These are phyloP conservation scores for Epirrita christyi DNA, from an alignment of 2,888 invertebrate species.

Conservation along the genomic window DNA sequence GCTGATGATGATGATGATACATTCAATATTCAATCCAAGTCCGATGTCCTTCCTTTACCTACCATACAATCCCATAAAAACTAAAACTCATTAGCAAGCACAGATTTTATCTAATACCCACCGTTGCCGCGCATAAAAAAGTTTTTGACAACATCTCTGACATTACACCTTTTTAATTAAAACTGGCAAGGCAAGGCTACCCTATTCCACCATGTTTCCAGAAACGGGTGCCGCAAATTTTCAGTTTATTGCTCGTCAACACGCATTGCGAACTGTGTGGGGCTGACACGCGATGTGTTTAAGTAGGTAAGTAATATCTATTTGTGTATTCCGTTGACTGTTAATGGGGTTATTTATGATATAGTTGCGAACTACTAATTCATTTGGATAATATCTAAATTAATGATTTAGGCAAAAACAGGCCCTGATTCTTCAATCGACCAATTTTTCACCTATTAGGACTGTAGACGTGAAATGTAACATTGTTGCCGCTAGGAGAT, in stretches of 20 bases:
- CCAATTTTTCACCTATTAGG: too few species aligned
- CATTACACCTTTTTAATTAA: conserved; percentile 32
- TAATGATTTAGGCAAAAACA: too few species aligned
- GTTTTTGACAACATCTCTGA: conserved; percentile 27
- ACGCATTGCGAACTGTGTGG: conserved; percentile 6
- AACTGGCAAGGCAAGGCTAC: conserved; percentile 12
- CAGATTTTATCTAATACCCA: conserved; percentile 7
- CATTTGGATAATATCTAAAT: too few species aligned
- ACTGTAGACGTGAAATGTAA: too few species aligned
- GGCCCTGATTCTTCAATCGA: too few species aligned
- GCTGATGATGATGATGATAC: too few species aligned
- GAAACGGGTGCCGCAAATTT: conserved; percentile 18
- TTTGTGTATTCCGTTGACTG: background rate
- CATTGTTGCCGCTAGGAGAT: too few species aligned
- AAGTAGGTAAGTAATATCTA: background rate
- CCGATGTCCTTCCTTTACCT: too few species aligned
- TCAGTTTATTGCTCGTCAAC: conserved; percentile 18
- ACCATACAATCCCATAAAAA: conserved; percentile 4
- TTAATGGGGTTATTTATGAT: background rate
- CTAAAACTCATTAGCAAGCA: conserved; percentile 14
- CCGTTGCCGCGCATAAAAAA: conserved; percentile 18
- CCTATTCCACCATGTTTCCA: conserved; percentile 19
- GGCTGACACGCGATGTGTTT: background rate
- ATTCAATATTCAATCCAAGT: too few species aligned
- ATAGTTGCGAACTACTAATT: too few species aligned